Evolutionary conservation across 2,113 vertebrate species (phyloP).

Genomic region (Xiphophorus couchianus): DNA sequence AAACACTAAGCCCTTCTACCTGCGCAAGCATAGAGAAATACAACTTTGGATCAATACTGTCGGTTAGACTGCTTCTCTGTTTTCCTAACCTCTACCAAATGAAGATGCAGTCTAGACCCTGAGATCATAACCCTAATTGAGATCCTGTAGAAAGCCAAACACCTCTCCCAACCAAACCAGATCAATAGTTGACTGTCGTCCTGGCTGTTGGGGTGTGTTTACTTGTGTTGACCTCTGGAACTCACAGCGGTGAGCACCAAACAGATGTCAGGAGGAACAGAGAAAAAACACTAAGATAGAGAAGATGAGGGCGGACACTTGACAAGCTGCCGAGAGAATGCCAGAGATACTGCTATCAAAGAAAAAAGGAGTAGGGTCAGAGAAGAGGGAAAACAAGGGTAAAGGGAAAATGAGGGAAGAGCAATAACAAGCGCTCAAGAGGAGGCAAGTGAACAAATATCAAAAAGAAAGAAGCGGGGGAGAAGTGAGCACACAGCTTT

Average conservation of each 20-base stretch:
- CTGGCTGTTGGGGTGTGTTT: constrained; percentile 61
- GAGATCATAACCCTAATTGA: constrained; percentile 51
- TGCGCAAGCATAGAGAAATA: neutral
- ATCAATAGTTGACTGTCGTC: constrained; percentile 64
- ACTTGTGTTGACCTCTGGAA: constrained; percentile 64
- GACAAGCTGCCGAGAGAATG: constrained; percentile 45
- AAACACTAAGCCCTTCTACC: neutral
- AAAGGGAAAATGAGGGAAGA: constrained; percentile 36
- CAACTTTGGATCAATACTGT: constrained; percentile 7
- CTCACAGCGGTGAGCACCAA: constrained; percentile 44
- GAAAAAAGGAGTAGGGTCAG: constrained; percentile 34
- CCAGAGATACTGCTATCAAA: constrained; percentile 50
- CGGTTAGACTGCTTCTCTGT: constrained; percentile 23
- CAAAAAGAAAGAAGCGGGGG: constrained; percentile 45
- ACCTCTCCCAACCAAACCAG: constrained; percentile 53
- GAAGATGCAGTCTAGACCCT: constrained; percentile 40
- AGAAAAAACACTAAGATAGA: constrained; percentile 33
- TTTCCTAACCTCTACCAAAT: constrained; percentile 15
- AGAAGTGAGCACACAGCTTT: constrained; percentile 46
- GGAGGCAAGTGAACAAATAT: constrained; percentile 36
- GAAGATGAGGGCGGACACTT: constrained; percentile 43
- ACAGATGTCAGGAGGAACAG: constrained; percentile 51
- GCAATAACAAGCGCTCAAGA: constrained; percentile 30
- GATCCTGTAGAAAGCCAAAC: constrained; percentile 52
- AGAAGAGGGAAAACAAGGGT: constrained; percentile 30